Evolutionary conservation across 2,797 vertebrate species (phyloP).

Genomic region (Chloroceryle inda): DNA sequence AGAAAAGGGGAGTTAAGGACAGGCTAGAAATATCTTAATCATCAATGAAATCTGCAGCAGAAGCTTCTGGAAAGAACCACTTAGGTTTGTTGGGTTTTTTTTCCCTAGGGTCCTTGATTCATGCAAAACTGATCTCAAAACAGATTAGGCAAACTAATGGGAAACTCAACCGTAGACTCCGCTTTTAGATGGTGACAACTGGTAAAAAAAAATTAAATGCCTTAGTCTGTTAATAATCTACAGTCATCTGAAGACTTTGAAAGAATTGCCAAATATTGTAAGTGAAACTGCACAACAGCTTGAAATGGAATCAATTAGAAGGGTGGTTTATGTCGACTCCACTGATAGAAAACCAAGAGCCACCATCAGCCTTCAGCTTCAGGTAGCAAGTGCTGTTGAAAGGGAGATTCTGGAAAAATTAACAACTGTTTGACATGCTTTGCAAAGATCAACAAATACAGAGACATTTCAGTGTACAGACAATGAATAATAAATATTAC

Average conservation of each 20-base stretch:
- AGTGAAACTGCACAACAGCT: neutral
- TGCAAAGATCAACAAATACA: constrained; percentile 45
- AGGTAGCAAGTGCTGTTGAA: neutral
- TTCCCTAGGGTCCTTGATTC: neutral
- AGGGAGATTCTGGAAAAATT: neutral
- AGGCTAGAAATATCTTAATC: constrained; percentile 39
- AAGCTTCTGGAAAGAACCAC: constrained; percentile 36
- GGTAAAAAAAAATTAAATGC: neutral
- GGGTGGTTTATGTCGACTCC: neutral
- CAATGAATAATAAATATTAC: constrained; percentile 31
- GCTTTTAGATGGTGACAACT: constrained; percentile 39
- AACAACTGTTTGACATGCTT: neutral
- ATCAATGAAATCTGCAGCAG: constrained; percentile 42
- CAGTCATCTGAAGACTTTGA: neutral
- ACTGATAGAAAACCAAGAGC: neutral
- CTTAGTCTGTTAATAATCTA: constrained; percentile 16
- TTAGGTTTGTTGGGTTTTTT: neutral
- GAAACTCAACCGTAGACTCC: constrained; percentile 21
- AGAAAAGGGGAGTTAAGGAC: constrained; percentile 41
- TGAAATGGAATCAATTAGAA: constrained; percentile 5
- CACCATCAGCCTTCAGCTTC: neutral
- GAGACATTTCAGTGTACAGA: neutral
- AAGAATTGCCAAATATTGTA: neutral
- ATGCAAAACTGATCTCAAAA: constrained; percentile 32
- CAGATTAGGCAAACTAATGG: constrained; percentile 55